These are phyloP conservation scores for Drosophila lowei DNA, from an alignment of 1,140 invertebrate genomes.

Conservation along the genomic window DNA sequence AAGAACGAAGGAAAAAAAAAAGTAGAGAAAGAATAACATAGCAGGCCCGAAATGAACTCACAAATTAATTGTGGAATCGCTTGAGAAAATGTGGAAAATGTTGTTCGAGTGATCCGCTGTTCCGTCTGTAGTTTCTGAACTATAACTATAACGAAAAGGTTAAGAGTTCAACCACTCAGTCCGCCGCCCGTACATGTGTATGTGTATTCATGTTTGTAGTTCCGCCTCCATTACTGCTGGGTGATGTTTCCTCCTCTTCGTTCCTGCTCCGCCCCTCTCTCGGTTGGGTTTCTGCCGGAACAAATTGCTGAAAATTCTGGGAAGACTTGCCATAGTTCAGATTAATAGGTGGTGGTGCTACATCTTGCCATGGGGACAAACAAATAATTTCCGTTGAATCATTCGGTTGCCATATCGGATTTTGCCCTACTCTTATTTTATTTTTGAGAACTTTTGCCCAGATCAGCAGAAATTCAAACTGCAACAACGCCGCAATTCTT, in stretches of 20 bases:
- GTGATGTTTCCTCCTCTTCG: slow-evolving; percentile 11
- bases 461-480: slow-evolving; percentile 78
- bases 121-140: slow-evolving; percentile 21
- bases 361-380: slow-evolving; percentile 39
- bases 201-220: slow-evolving; percentile 9
- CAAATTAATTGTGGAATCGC: slow-evolving; percentile 56
- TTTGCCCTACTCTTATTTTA: slow-evolving; percentile 19
- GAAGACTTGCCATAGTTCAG: slow-evolving; percentile 48
- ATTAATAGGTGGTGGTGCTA: slow-evolving; percentile 9
- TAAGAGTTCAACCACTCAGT: slow-evolving; percentile 62
- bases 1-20: too few relatives aligned
- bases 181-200: not conserved
- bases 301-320: slow-evolving; percentile 72
- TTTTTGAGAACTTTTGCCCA: slow-evolving; percentile 50
- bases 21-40: slow-evolving; percentile 2
- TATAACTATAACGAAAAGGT: slow-evolving; percentile 30
- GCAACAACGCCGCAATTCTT: slow-evolving; percentile 76
- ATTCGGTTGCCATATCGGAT: slow-evolving; percentile 30
- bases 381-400: slow-evolving; percentile 67
- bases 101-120: slow-evolving; percentile 33
- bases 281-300: slow-evolving; percentile 59
- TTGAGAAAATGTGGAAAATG: slow-evolving; percentile 28
- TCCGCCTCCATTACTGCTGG: slow-evolving; percentile 24
- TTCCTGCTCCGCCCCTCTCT: not conserved
- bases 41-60: slow-evolving; percentile 32